Evolutionary conservation across 2,113 vertebrate genomes (phyloP).

Genomic region (Riparia riparia): DNA sequence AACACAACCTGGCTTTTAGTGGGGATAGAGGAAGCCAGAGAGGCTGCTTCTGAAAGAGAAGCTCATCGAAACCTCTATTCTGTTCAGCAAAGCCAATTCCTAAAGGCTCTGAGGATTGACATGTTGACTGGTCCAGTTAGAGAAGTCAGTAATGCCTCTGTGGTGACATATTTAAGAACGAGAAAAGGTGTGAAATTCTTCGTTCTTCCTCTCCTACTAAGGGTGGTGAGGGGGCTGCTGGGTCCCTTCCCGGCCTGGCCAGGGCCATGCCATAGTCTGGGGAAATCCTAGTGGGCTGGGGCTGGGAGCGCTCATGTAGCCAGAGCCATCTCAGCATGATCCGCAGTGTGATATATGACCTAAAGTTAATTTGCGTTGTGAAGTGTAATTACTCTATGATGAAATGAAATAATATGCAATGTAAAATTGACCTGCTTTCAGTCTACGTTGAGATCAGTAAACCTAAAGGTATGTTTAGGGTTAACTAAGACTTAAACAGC

Average conservation of each 20-base stretch:
- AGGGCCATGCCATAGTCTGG: neutral
- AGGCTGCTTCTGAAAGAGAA: neutral
- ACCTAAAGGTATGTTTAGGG: no score
- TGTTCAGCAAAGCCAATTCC: neutral
- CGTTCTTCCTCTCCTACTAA: neutral
- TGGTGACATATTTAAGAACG: neutral
- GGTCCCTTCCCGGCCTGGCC: neutral
- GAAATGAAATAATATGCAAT: no score
- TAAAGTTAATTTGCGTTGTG: no score
- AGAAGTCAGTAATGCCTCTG: neutral
- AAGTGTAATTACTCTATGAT: no score
- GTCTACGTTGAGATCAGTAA: no score
- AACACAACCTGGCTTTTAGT: neutral
- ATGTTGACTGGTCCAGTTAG: neutral
- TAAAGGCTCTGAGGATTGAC: neutral
- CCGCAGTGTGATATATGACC: no score
- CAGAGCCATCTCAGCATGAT: neutral
- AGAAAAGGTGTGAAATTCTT: rapidly evolving
- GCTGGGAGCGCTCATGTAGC: neutral
- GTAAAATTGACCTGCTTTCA: no score
- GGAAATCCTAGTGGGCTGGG: rapidly evolving
- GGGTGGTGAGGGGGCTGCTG: no score
- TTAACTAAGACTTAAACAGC: no score
- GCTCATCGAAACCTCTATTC: neutral
- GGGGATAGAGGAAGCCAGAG: neutral